Base-by-base conservation (phyloP, 2,797 vertebrate genomes). In the Myotis daubentonii region DNA sequence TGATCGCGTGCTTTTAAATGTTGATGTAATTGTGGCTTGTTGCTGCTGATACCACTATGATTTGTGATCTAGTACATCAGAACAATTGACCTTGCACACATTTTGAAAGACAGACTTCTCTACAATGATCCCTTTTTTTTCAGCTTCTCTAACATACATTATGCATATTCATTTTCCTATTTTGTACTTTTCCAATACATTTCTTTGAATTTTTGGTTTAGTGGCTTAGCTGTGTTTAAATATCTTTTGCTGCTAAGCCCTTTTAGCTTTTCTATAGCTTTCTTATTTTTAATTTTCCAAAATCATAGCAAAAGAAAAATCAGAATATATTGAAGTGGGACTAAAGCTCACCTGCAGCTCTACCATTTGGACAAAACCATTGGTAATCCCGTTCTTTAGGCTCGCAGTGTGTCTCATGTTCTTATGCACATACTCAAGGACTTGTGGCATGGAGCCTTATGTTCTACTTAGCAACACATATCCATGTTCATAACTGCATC, bases 201-300 rank as follows among this genome's bases (percentile, higher is more conserved):
- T 87, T 94, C 23, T 84, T 51, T 80, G 11, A 51, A 28, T 25
- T 85, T 82, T 57, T 53, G 8, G 28, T 49, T 74, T 60, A 86
- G 19, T 38, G 44, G 8, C 33, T 81, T 93, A 51, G 13, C 44
- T 87, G 9, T 23, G 72, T 62, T 79, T 66, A 84, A 71, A 23
- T 90, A 49, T 72, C 78, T 57, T 87, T 74, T 66, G 20, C 65
- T 57, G 3, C 12, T 74, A 41, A 85, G 5, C 4, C 19, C 17
- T 47, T 53, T 11, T 25, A 53, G 8, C 9, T 82, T 87, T 92
- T 84, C 25, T n/a, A 1, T 47, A 57, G 12, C 57, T 74, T 65
- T 66, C 38, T 84, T 68, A 36, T 68, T 83, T 89, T 93, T 87
- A 4, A 41, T 70, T 51, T 75, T 68, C 68, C 23, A 79, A 94